Conservation (phyloP, 2,888 invertebrate species). For the Ceratothoa steindachneri region DNA sequence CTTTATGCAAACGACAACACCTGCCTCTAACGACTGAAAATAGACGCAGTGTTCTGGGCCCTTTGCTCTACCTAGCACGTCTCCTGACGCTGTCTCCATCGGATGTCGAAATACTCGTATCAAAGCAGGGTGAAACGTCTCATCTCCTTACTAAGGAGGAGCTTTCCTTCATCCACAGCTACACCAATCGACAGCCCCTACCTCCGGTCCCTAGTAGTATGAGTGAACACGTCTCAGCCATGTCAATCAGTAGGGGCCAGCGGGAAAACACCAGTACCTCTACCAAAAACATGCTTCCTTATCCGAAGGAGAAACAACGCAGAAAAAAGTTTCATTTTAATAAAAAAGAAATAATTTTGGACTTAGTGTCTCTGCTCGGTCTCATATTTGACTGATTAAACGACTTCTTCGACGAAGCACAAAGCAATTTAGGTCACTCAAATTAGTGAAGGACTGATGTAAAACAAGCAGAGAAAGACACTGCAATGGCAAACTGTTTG, state of each 20-base stretch:
- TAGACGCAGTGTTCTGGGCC: conserved; percentile 58
- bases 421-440: neutral
- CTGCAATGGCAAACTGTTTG: too few species aligned
- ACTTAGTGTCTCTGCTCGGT: neutral
- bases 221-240: neutral
- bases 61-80: conserved; percentile 61
- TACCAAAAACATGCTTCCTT: neutral
- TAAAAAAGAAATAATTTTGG: conserved; percentile 6
- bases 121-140: neutral
- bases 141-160: neutral
- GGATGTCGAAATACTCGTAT: neutral
- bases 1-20: conserved; percentile 59
- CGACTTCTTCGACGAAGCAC: neutral
- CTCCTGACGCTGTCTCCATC: conserved; percentile 64
- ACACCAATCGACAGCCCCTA: neutral
- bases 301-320: neutral
- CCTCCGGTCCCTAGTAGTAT: neutral
- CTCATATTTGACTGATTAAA: neutral
- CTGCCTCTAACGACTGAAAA: conserved; percentile 58
- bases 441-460: too few species aligned
- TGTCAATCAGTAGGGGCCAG: neutral
- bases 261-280: neutral
- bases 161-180: neutral
- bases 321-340: neutral
- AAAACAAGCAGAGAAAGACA: too few species aligned